Evolutionary conservation across 64 coral and sea anemone species (phyloP), one percentile per base, ranked within the genome.

Genomic region (Pocillopora damicornis): DNA sequence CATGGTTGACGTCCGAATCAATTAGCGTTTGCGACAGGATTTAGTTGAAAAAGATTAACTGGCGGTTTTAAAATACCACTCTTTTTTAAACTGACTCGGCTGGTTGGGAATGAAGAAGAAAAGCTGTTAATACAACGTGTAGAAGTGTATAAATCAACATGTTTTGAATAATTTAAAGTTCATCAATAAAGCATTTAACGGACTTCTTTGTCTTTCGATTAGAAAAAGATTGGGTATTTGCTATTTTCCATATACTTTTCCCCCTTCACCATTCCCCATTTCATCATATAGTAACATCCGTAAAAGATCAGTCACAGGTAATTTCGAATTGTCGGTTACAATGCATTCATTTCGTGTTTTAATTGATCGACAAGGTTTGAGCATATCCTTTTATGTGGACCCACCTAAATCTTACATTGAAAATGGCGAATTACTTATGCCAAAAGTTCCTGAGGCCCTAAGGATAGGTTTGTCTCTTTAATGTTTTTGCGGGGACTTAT

Each of bases 281-380:
- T 30, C 30, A 30, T 30, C 30, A 30, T 30, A 30, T 30, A 30
- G 30, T 30, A 30, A 30, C 30, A 30, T 30, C 30, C 30, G 63
- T 65, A 65, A 65, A 65, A 65, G 63, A 65, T 65, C 63, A 65
- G 63, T 65, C 63, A 65, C 63, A 65, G 63, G 63, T 65, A 65
- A 65, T 65, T 65, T 65, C 63, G 30, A 65, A 65, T 65, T 65
- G 63, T 65, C 63, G 63, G 63, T 65, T 65, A 65, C 63, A 65
- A 65, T 65, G 63, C 63, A 65, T 65, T 65, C 63, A 65, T 65
- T 65, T 65, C 63, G 63, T 65, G 63, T 65, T 30, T 30, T 30
- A 30, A 30, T 30, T 30, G 30, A 30, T 65, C 63, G 63, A 65
- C 63, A 65, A 12, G 63, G 63, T 65, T 65, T 65, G 63, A 65